phyloP scores from a whole-genome alignment of 2,797 vertebrate genomes.

The Danionella dracula region DNA sequence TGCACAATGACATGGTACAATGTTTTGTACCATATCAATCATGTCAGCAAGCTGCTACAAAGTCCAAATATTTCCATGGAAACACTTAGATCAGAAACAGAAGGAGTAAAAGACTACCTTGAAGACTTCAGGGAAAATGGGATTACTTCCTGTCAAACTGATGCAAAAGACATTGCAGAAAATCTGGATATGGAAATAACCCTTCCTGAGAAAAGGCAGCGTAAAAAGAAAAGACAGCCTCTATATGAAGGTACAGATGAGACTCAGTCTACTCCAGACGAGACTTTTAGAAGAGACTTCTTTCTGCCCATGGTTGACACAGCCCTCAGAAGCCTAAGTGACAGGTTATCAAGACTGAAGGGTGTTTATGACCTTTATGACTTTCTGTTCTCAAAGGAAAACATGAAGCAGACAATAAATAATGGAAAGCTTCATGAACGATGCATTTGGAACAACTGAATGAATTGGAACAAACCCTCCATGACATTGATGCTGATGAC shows the following conservation, averaged over 20 bases:
- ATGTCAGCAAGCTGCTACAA: constrained; percentile 35
- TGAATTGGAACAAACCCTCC: constrained; percentile 19
- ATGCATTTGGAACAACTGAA: too few species aligned
- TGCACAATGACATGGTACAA: constrained; percentile 29
- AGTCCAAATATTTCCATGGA: constrained; percentile 21
- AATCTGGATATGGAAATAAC: constrained; percentile 17
- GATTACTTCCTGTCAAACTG: constrained; percentile 11
- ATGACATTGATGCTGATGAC: constrained; percentile 26
- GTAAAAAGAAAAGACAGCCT: not conserved
- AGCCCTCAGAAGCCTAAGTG: constrained; percentile 5
- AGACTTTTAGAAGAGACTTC: constrained; percentile 6
- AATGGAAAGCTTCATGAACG: not conserved
- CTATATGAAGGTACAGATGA: constrained; percentile 23
- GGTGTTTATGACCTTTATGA: constrained; percentile 23
- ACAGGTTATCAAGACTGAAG: constrained; percentile 13
- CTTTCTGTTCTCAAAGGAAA: constrained; percentile 20
- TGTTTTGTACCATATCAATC: constrained; percentile 24
- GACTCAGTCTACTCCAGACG: constrained; percentile 11
- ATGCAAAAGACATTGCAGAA: constrained; percentile 33
- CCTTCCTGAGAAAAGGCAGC: constrained; percentile 14
- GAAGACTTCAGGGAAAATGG: constrained; percentile 18
- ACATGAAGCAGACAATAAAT: constrained; percentile 12
- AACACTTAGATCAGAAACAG: constrained; percentile 8
- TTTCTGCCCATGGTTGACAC: constrained; percentile 28
- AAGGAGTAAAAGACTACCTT: not conserved